Evolutionary conservation across 2,113 vertebrate genomes (phyloP).

Genomic region (Formicarius rufipectus): DNA sequence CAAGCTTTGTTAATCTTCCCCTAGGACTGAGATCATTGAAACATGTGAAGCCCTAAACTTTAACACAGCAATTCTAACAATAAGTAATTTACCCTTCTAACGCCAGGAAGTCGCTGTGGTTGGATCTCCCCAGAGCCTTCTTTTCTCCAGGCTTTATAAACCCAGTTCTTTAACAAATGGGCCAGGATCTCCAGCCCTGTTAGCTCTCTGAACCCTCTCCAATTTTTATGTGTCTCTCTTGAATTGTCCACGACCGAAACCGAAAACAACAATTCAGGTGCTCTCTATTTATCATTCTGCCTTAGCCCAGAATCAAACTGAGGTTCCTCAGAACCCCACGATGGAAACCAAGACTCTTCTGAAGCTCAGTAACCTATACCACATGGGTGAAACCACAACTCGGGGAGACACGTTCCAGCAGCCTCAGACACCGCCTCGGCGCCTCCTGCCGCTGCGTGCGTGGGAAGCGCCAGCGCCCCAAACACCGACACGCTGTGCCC

Average conservation of each 20-base stretch:
- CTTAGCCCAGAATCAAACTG: background rate
- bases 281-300: background rate
- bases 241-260: background rate
- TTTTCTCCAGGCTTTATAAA: background rate
- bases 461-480: background rate
- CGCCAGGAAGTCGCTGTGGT: background rate
- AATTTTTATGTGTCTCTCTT: background rate
- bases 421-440: accelerated
- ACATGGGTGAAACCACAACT: background rate
- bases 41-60: background rate
- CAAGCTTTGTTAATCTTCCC: background rate
- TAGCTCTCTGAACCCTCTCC: background rate
- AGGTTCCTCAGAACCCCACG: background rate
- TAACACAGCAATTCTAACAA: background rate
- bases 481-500: accelerated
- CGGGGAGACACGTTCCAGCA: background rate
- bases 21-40: background rate
- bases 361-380: background rate
- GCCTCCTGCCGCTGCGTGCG: accelerated
- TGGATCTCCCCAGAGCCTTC: background rate
- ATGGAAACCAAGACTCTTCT: background rate
- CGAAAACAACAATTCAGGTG: background rate
- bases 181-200: background rate
- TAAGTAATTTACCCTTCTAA: background rate
- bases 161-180: background rate